phyloP scores from a whole-genome alignment of 1,140 invertebrate species.

The Drosophila rufa region DNA sequence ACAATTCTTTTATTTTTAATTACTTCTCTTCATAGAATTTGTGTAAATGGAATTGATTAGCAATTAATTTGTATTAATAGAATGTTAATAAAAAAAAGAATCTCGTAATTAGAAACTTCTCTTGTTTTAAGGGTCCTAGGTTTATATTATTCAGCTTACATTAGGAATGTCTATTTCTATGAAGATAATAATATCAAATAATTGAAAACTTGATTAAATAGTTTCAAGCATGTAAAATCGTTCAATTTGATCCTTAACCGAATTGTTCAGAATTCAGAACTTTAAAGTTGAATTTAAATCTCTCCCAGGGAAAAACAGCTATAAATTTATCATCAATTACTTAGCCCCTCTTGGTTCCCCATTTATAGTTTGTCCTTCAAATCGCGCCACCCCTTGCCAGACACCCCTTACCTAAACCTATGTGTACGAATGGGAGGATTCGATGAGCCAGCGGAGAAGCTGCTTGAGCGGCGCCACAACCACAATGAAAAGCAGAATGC shows the following conservation, averaged over 20 bases:
- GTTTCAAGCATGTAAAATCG: not conserved
- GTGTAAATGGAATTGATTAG: not conserved
- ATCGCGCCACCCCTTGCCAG: conserved; percentile 4
- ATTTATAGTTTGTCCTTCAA: not conserved
- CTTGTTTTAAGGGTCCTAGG: no score
- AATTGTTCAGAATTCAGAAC: not conserved
- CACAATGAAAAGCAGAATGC: conserved; percentile 68
- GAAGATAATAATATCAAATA: not conserved
- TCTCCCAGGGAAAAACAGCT: not conserved
- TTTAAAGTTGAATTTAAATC: not conserved
- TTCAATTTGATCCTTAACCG: not conserved
- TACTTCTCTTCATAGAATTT: not conserved
- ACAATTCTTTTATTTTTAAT: not conserved
- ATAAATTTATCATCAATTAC: not conserved
- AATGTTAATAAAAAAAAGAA: not conserved
- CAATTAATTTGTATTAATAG: not conserved
- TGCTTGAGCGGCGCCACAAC: conserved; percentile 61
- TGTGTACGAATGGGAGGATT: conserved; percentile 38
- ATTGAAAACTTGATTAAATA: not conserved
- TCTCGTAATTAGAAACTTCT: no score
- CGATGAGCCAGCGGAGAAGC: conserved; percentile 63
- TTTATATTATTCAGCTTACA: not conserved
- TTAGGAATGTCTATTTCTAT: conserved; percentile 2
- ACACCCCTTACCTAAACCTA: conserved; percentile 26
- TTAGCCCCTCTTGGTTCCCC: not conserved